Conservation (phyloP, 2,113 vertebrate genomes). For the Oncorhynchus gorbuscha region DNA sequence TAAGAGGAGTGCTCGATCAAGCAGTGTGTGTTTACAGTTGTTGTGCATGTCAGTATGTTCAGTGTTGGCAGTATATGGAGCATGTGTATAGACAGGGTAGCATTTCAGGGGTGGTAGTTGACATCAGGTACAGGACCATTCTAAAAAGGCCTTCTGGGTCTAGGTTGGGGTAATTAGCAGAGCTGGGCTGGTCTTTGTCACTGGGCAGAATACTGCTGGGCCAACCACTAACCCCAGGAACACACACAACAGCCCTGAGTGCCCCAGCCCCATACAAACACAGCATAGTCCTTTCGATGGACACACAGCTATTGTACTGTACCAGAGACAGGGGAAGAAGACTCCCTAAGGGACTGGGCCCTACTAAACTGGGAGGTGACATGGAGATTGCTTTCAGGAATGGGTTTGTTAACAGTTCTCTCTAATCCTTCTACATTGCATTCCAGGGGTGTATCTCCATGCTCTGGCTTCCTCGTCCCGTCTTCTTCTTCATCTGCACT, state of each 20-base stretch:
- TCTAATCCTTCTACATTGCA: not conserved
- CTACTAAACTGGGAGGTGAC: not conserved
- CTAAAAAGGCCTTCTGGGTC: not conserved
- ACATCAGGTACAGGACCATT: not conserved
- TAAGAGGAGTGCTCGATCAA: not conserved
- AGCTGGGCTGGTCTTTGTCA: not conserved
- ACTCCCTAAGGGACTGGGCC: not conserved
- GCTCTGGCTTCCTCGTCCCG: not conserved
- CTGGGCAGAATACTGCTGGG: not conserved
- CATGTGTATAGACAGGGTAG: not conserved
- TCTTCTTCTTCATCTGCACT: not conserved
- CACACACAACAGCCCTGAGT: not conserved
- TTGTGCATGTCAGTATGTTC: not conserved
- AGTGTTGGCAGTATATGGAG: not conserved
- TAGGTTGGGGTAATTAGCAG: not conserved
- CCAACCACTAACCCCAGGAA: not conserved
- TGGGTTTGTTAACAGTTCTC: not conserved
- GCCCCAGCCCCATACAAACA: not conserved
- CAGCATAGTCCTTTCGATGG: not conserved
- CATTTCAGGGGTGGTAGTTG: not conserved
- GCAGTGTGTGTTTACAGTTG: slow-evolving; percentile 1
- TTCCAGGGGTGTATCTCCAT: not conserved
- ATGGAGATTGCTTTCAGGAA: not conserved
- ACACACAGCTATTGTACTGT: not conserved
- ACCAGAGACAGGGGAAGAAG: not conserved